phyloP scores from a whole-genome alignment of 2,888 invertebrate genomes.

The Polylopha cassiicola region DNA sequence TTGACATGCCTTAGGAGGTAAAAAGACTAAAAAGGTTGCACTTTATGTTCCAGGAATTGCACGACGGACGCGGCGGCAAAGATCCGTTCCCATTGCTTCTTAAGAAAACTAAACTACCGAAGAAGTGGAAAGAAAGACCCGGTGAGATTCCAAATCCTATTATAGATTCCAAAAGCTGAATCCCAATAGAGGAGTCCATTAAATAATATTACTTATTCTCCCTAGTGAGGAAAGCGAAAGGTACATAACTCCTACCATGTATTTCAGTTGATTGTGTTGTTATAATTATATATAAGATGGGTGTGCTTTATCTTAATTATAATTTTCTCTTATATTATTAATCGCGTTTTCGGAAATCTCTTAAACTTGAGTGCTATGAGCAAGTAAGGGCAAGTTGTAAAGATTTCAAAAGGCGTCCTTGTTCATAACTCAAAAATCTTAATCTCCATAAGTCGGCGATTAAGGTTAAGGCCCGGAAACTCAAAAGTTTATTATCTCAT shows the following conservation, averaged over 20 bases:
- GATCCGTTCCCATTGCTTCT: constrained; percentile 87
- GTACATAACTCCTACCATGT: too few species aligned
- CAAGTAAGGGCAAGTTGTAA: background rate
- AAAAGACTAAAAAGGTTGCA: background rate
- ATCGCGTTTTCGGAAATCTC: too few species aligned
- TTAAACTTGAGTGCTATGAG: too few species aligned
- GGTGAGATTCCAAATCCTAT: constrained; percentile 51
- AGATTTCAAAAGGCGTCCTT: background rate
- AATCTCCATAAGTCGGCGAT: constrained; percentile 6
- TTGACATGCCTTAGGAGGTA: too few species aligned
- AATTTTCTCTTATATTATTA: too few species aligned
- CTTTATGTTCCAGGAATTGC: constrained; percentile 73
- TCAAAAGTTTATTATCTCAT: constrained; percentile 8
- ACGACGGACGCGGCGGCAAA: constrained; percentile 83
- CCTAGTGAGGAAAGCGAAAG: too few species aligned
- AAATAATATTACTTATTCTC: too few species aligned
- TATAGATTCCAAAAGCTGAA: too few species aligned
- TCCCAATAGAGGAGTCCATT: too few species aligned
- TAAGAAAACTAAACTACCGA: constrained; percentile 85
- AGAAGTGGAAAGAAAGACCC: constrained; percentile 81
- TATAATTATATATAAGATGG: too few species aligned
- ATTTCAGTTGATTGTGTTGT: too few species aligned
- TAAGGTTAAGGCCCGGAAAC: background rate
- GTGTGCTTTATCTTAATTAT: too few species aligned
- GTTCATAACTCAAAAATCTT: background rate